Evolutionary conservation across 2,797 vertebrate genomes (phyloP), one percentile per base, ranked within the genome.

Genomic region (Eleutherodactylus coqui): DNA sequence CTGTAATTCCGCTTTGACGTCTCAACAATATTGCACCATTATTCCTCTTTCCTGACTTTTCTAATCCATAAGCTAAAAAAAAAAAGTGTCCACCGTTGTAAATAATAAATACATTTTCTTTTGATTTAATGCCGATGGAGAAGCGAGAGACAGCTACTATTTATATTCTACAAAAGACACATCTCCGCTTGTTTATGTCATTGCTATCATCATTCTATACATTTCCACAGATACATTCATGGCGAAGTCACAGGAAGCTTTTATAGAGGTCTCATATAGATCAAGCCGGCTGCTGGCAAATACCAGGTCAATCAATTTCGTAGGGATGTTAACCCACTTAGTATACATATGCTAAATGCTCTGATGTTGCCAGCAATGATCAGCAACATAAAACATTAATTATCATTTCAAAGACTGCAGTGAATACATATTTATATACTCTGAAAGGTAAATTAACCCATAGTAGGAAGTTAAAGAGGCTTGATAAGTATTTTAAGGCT

Each of bases 61-160:
- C 36, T 45, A 62, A 75, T 83, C 32, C 21, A 34, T 36, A n/a
- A 41, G 27, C 41, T n/a, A 27, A 76, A 36, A 84, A 70, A 64
- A 64, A 64, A 69, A 58, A 41, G 6, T 10, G 51, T 13, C 29
- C 60, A 38, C 6, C 75, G 16, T 38, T 67, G 55, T 85, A 78
- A 85, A 85, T 85, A 85, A 85, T 78, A 78, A 69, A 85, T 85
- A 85, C 24, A 78, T 67, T 85, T 78, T 45, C 29, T 2, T 69
- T 85, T 78, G 73, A 85, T 85, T 85, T 70, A 79, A 79, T 45
- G 75, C 83, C 62, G 45, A 69, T 4, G 14, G 62, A 45, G 60
- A 79, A 69, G 47, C 34, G 13, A 41, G 62, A 79, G 62, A 79
- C 83, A 79, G 83, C 76, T 45, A 38, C 75, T 58, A 85, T 79